Evolutionary conservation across 2,797 vertebrate species (phyloP).

Genomic region (Spea hammondii): DNA sequence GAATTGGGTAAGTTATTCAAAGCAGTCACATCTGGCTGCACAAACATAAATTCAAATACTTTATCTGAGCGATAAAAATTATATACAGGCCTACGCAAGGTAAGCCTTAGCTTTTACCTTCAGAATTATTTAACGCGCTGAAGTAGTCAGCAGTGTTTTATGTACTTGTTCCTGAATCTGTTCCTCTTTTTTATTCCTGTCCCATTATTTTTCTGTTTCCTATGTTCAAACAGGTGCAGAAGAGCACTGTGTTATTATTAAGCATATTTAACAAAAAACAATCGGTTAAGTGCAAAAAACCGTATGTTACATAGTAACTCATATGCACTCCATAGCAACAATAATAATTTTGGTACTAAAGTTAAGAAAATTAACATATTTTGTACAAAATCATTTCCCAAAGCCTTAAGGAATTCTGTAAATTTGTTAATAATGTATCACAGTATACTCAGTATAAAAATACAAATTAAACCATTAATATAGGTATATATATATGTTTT

Average conservation of each 20-base stretch:
- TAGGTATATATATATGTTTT: no score
- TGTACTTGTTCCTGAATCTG: conserved; percentile 43
- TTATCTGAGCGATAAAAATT: conserved; percentile 7
- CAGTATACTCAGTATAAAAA: no score
- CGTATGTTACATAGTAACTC: neutral
- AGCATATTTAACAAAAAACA: conserved; percentile 12
- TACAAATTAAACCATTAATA: no score
- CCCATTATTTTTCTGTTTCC: conserved; percentile 36
- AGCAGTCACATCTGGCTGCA: conserved; percentile 6
- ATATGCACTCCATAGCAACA: no score
- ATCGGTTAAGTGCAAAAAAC: neutral
- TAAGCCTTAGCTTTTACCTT: conserved; percentile 35
- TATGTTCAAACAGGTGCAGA: conserved; percentile 27
- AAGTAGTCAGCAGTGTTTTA: conserved; percentile 45
- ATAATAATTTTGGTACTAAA: no score
- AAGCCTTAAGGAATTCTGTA: no score
- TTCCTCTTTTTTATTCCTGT: conserved; percentile 14
- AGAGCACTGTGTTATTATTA: conserved; percentile 6
- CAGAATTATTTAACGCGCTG: conserved; percentile 37
- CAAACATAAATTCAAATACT: conserved; percentile 22
- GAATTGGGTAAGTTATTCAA: neutral
- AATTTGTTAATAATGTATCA: no score
- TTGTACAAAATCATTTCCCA: no score
- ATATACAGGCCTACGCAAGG: conserved; percentile 6
- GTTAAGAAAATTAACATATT: no score